Percentiles rank a stretch among this genome's conserved stretches.
phyloP scores from a whole-genome alignment of 2,113 vertebrate species.

The Antigone vipio region DNA sequence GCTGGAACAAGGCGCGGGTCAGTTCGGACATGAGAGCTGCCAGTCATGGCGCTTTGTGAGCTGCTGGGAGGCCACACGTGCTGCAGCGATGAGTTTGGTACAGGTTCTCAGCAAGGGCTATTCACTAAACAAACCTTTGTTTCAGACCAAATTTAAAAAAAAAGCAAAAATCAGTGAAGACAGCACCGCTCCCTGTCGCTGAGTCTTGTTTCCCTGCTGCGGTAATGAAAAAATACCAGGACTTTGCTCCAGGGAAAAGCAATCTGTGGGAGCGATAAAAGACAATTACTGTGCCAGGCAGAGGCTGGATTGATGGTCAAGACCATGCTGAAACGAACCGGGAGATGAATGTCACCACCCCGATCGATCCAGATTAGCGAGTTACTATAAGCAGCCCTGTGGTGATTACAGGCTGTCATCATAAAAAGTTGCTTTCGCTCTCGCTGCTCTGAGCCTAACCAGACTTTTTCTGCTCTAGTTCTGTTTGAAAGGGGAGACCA shows the following conservation, averaged over 20 bases:
- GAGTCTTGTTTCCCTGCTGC: neutral
- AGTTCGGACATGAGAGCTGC: rapidly evolving
- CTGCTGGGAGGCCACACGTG: neutral
- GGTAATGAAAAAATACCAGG: neutral
- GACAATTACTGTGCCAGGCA: neutral
- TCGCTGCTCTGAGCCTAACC: neutral
- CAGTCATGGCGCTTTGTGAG: rapidly evolving
- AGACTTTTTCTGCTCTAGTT: neutral
- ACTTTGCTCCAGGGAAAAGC: slow-evolving; percentile 22
- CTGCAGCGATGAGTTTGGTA: neutral
- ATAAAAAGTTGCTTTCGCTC: neutral
- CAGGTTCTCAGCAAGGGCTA: neutral
- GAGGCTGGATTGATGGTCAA: neutral
- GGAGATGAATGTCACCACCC: neutral
- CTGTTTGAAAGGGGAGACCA: neutral
- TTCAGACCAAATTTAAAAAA: neutral
- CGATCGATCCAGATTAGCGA: neutral
- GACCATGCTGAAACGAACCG: neutral
- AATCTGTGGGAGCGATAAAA: neutral
- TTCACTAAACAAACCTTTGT: neutral
- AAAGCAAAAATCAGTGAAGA: neutral
- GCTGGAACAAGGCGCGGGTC: neutral
- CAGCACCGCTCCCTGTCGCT: neutral
- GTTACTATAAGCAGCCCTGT: neutral
- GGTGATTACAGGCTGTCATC: neutral